Evolutionary conservation across 2,888 invertebrate genomes (phyloP).

Genomic region (Leuctra nigra): DNA sequence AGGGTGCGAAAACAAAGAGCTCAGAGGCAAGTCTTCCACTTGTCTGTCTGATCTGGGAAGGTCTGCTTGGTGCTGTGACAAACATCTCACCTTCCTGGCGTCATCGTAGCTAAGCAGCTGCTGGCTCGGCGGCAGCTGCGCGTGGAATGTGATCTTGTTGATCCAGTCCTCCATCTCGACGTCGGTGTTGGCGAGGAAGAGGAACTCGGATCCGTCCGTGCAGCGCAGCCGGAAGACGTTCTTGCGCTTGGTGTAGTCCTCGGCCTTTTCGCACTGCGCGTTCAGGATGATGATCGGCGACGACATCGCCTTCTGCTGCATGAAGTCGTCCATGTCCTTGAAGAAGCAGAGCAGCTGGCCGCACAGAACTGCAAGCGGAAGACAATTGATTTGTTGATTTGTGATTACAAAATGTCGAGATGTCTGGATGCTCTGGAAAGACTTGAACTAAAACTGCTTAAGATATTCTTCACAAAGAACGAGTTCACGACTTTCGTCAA

Average conservation of each 20-base stretch:
- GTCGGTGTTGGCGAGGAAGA: slow-evolving; percentile 71
- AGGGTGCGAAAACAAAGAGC: no score
- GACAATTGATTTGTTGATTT: no score
- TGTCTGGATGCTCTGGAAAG: no score
- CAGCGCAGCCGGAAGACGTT: slow-evolving; percentile 82
- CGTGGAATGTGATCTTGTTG: slow-evolving; percentile 88
- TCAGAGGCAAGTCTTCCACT: no score
- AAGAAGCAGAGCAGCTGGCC: slow-evolving; percentile 98
- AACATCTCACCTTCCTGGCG: slow-evolving; percentile 49
- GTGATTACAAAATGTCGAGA: no score
- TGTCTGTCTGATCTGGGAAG: no score
- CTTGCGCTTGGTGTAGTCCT: slow-evolving; percentile 93
- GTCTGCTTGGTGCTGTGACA: no score
- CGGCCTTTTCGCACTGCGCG: slow-evolving; percentile 78
- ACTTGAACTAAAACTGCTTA: no score
- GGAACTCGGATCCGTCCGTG: slow-evolving; percentile 87
- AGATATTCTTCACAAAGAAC: no score
- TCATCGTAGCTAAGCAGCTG: slow-evolving; percentile 80
- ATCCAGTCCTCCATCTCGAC: slow-evolving; percentile 84
- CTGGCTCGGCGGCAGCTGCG: slow-evolving; percentile 79
- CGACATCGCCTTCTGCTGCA: slow-evolving; percentile 78
- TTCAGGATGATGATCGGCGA: slow-evolving; percentile 71
- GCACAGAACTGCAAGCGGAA: slow-evolving; percentile 62
- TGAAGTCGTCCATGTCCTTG: slow-evolving; percentile 88
- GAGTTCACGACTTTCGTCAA: no score